These are phyloP conservation scores for Rissa tridactyla DNA, from an alignment of 2,113 vertebrate species.

Conservation along the genomic window DNA sequence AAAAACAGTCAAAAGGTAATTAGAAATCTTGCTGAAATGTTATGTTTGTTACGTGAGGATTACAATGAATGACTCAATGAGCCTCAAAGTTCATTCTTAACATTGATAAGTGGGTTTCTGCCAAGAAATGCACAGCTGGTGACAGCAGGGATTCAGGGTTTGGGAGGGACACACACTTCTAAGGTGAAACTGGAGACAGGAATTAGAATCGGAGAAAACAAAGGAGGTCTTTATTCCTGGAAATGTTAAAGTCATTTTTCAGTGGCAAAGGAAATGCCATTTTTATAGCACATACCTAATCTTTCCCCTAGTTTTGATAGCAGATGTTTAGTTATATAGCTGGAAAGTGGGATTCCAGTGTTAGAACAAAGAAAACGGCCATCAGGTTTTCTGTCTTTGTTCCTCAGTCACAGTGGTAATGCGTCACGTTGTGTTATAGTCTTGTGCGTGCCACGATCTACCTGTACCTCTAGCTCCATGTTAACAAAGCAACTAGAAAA, in stretches of 20 bases:
- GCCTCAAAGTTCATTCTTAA: slow-evolving; percentile 43
- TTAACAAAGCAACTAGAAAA: neutral
- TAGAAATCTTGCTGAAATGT: slow-evolving; percentile 63
- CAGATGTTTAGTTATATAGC: slow-evolving; percentile 17
- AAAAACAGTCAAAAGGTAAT: slow-evolving; percentile 41
- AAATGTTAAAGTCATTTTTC: slow-evolving; percentile 66
- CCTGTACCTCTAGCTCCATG: neutral
- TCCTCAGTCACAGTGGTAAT: neutral
- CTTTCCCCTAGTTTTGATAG: slow-evolving; percentile 30
- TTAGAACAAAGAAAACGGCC: neutral
- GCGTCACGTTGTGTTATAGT: accelerated
- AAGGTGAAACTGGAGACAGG: slow-evolving; percentile 45
- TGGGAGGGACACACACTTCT: slow-evolving; percentile 40
- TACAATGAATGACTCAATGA: slow-evolving; percentile 51
- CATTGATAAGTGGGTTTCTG: slow-evolving; percentile 47
- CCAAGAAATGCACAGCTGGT: slow-evolving; percentile 37
- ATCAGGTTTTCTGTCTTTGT: neutral
- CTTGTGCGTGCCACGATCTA: neutral
- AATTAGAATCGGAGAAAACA: slow-evolving; percentile 34
- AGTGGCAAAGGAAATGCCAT: slow-evolving; percentile 66
- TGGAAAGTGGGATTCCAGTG: neutral
- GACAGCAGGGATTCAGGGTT: slow-evolving; percentile 41
- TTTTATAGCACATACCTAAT: slow-evolving; percentile 55
- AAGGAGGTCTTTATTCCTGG: slow-evolving; percentile 57
- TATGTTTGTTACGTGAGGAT: slow-evolving; percentile 46